Base-by-base conservation (phyloP, 2,888 invertebrate species). In the Macaria notata region DNA sequence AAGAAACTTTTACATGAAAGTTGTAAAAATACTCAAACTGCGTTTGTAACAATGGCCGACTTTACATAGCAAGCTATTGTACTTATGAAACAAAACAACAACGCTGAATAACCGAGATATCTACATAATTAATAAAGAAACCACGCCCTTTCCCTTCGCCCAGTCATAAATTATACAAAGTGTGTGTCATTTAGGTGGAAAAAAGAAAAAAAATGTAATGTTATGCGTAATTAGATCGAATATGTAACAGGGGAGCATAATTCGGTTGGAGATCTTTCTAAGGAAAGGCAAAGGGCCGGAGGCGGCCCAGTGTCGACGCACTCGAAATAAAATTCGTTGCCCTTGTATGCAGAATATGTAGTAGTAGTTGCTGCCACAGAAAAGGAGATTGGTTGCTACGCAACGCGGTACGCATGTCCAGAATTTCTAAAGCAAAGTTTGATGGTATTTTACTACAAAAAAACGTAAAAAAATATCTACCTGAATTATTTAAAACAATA, bases 181-280 rank as follows among this genome's bases (percentile, higher is more conserved):
- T 46, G 54, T 54, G 38, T 48, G 45, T 52, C 43, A 45, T 36
- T 30, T 56, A 47, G 44, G 46, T 54, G 39, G 33, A 59, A 63
- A 56, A 62, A 62, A 63, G 31, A 56, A 67, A 66, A 63, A 69
- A 65, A 70, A 63, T 50, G 75, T 88, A 90, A 92, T 90, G 87
- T 90, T 90, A 92, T 92, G 92, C 92, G 92, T 92, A 92, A 92
- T 90, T 91, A 91, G 89, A 89, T 85, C 87, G 86, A 84, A 83
- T 80, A 83, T 79, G 85, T 88, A 88, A 75, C 76, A 91, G 91
- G 92, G 75, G 62, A 83, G 63, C 92, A 92, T 90, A 86, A 71
- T 69, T 62, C 54, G 59, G 62, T 60, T 70, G 74, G 73, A 75
- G 71, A 63, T 61, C 49, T 61, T 65, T 65, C 64, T 43, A 55